Evolutionary conservation across 1,140 invertebrate genomes (phyloP), one percentile per base, ranked within the genome.

Genomic region (Cataglyphis hispanica): DNA sequence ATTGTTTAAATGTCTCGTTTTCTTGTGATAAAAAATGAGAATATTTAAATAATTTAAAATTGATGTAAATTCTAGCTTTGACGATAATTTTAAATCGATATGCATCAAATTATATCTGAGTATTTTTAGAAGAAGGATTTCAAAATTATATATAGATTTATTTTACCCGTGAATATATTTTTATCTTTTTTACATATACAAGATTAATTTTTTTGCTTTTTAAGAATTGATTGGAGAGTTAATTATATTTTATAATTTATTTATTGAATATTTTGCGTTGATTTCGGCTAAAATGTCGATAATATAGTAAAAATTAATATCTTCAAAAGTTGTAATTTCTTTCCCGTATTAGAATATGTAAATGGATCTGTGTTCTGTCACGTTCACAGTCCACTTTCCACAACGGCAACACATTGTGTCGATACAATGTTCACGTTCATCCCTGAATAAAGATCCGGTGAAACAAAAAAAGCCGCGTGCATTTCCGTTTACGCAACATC

Each of bases 401-500:
- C 86, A 90, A 84, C 80, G 19, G 31, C 13, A 40, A 87, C 85
- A 87, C 85, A 91, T 93, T 93, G 92, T 92, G 31, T 86, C 50
- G 74, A 60, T 66, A 56, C 67, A 19, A 16, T 43, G 70, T 88
- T 92, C 93, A 93, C 90, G 91, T 93, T 92, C 86, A 93, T 91
- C 87, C 84, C 90, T 93, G 87, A 91, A 93, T 91, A 88, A 90
- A 84, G 61, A 70, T 58, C 74, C 46, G 78, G 91, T 87, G 89
- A 93, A 93, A 92, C 89, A 91, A 94, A 91, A 87, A 86, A 75
- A 70, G 56, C 85, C 89, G 84, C 92, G 92, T 91, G 92, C 90
- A 93, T 88, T 93, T 94, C 93, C 93, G 92, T 92, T 94, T 94
- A 91, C 90, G 93, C 91, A 94, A 94, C 87, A 94, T 94, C 93